Evolutionary conservation across 2,797 vertebrate species (phyloP).

Genomic region (Distichodus sexfasciatus): DNA sequence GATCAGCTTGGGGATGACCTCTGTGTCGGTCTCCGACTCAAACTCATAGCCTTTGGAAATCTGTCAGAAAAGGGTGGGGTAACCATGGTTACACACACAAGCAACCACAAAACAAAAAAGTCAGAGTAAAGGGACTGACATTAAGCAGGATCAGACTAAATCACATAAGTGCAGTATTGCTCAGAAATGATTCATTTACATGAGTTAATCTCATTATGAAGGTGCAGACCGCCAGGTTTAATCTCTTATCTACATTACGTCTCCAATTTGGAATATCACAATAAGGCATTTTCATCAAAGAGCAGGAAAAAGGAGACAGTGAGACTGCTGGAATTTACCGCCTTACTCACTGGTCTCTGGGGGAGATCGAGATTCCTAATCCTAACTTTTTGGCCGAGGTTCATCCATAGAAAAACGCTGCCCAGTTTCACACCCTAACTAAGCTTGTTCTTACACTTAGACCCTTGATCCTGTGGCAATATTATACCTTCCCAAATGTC

Average conservation of each 20-base stretch:
- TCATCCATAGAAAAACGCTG: neutral
- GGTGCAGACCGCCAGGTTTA: no score
- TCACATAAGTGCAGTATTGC: neutral
- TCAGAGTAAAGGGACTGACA: neutral
- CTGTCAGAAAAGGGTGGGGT: constrained; percentile 65
- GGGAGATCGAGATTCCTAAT: neutral
- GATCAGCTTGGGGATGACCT: constrained; percentile 94
- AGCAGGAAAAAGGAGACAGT: neutral
- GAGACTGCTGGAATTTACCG: neutral
- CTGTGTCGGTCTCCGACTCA: constrained; percentile 96
- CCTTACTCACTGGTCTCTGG: constrained; percentile 6
- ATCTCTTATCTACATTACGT: neutral
- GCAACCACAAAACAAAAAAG: constrained; percentile 35
- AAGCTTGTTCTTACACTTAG: no score
- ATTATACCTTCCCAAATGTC: no score
- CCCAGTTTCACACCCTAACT: no score
- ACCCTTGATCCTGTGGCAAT: no score
- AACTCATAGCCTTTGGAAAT: constrained; percentile 92
- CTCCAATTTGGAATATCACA: neutral
- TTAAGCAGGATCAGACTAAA: neutral
- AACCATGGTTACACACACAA: constrained; percentile 36
- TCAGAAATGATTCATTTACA: neutral
- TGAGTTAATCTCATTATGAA: no score
- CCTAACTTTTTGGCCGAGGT: neutral
- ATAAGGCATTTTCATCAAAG: neutral